These are phyloP conservation scores for Tolmerus cingulatus DNA, from an alignment of 2,888 invertebrate species.

Conservation along the genomic window DNA sequence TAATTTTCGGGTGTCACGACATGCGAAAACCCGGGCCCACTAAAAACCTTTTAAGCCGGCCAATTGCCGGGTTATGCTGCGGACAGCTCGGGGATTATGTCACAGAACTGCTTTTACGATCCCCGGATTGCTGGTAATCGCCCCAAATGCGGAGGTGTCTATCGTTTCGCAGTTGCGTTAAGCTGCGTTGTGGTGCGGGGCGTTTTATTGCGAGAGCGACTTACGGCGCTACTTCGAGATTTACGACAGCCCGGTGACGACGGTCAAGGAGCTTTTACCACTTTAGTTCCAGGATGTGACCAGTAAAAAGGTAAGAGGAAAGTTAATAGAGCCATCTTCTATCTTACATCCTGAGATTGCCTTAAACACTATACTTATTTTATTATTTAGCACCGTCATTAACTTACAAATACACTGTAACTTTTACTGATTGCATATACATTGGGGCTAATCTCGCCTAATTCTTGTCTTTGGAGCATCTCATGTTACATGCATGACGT, in stretches of 20 bases:
- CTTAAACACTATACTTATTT: neutral
- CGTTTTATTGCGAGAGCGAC: neutral
- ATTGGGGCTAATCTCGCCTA: neutral
- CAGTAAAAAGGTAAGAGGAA: neutral
- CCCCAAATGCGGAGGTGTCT: neutral
- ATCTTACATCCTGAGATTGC: neutral
- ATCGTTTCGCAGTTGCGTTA: neutral
- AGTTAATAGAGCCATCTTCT: neutral
- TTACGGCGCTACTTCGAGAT: neutral
- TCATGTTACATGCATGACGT: too few relatives aligned
- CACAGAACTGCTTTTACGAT: neutral
- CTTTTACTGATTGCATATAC: neutral
- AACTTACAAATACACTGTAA: neutral
- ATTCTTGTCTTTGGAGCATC: neutral
- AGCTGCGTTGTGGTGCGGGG: neutral
- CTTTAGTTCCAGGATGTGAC: neutral
- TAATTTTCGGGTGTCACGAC: conserved; percentile 39
- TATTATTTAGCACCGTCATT: neutral
- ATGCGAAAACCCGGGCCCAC: neutral
- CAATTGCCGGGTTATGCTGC: neutral
- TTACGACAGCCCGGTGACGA: neutral
- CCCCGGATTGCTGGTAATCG: neutral
- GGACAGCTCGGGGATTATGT: neutral
- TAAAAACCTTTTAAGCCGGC: conserved; percentile 20
- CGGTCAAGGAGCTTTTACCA: neutral